Percentiles rank a stretch among this genome's conserved stretches.
These are phyloP conservation scores for Neolamprologus hecqui DNA, from an alignment of 2,113 vertebrate genomes.

Conservation along the genomic window DNA sequence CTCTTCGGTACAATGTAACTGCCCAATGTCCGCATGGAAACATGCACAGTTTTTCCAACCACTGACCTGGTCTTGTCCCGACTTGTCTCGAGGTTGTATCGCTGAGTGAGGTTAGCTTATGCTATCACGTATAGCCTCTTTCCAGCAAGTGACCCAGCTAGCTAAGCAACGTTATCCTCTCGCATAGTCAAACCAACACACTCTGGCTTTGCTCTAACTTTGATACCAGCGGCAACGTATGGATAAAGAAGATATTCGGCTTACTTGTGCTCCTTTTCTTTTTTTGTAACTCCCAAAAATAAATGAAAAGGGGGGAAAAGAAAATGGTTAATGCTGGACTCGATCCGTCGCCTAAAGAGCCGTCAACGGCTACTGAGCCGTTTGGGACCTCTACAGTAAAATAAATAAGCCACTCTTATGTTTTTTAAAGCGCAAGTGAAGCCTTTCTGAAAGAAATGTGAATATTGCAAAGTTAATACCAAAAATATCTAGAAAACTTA, in stretches of 20 bases:
- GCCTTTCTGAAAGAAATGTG: background rate
- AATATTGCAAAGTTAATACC: background rate
- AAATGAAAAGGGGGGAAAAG: constrained; percentile 66
- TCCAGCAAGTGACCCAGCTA: constrained; percentile 55
- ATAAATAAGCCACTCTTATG: background rate
- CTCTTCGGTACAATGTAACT: too few species aligned
- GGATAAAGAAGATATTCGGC: constrained; percentile 10
- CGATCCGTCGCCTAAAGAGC: constrained; percentile 73
- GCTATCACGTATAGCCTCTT: constrained; percentile 55
- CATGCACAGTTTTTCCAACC: background rate
- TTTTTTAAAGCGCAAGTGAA: background rate
- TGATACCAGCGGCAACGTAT: background rate
- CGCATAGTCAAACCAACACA: constrained; percentile 33
- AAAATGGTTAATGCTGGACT: constrained; percentile 58
- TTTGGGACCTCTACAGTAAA: constrained; percentile 19
- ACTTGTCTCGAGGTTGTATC: constrained; percentile 77
- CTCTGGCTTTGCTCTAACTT: background rate
- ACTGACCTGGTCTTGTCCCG: constrained; percentile 79
- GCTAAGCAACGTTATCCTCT: constrained; percentile 34
- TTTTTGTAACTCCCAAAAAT: constrained; percentile 35
- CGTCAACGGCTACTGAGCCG: constrained; percentile 76
- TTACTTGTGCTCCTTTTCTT: constrained; percentile 72
- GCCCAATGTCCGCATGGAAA: background rate
- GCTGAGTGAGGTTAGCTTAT: constrained; percentile 65
- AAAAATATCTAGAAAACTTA: background rate